Evolutionary conservation across 2,888 invertebrate species (phyloP), one percentile per base, ranked within the genome.

Genomic region (Rhyacophila evoluta): DNA sequence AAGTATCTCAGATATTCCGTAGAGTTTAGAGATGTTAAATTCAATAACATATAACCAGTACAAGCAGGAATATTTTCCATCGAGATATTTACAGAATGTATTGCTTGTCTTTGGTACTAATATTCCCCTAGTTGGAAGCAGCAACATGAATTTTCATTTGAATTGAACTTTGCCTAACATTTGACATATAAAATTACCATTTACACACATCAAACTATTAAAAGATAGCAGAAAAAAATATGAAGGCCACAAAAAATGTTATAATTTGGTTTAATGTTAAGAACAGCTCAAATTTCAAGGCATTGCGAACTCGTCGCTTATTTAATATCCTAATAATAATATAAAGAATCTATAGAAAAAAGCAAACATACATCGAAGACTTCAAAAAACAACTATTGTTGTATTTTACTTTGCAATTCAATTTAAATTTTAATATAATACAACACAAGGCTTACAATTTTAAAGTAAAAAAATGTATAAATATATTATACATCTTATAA

Each of bases 271-370:
- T 75, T 78, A 73, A 37, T 73, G 11, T 74, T 78, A 78, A 78
- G 71, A 78, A 73, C 73, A 78, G 78, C 78, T 78, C 78, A 75
- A 41, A 78, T 67, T 75, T 78, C 78, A 78, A 78, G 78, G 78
- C 78, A 78, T 70, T 55, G 72, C 78, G 75, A 78, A 77, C 4
- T 39, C 69, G 39, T 72, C 72, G 73, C 29, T 78, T 74, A 70
- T 70, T 78, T 70, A 69, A 74, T 78, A 78, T 41, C 8, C 41
- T 78, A 41, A 78, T 70, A 41, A 78, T 70, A 36, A 69, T 41
- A 78, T 25, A 55, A 29, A 76, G 37, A 71, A 27, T 71, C 67
- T 67, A 39, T 29, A 68, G 27, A 28, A 76, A 25, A 76, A 72
- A 72, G 27, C 55, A 55, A 55, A 55, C 55, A 55, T 55, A 55